phyloP scores from a whole-genome alignment of 2,797 vertebrate species.

The Pseudochirops cupreus region DNA sequence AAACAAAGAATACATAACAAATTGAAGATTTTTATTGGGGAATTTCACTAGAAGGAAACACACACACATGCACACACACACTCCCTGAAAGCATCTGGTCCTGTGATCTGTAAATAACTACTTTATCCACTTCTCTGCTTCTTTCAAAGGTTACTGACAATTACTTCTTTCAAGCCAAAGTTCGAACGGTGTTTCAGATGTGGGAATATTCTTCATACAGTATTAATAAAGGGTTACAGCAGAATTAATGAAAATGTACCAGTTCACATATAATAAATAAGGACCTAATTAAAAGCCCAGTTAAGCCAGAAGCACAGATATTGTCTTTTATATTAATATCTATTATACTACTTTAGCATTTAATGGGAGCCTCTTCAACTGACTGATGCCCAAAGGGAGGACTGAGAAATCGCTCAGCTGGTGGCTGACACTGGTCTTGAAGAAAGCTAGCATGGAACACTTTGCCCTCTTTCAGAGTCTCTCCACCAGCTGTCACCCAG shows the following conservation, averaged over 20 bases:
- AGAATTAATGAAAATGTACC: conserved; percentile 83
- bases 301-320: conserved; percentile 83
- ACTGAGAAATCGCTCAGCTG: conserved; percentile 90
- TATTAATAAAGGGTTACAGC: conserved; percentile 81
- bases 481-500: conserved; percentile 97
- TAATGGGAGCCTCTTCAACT: conserved; percentile 87
- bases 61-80: not conserved
- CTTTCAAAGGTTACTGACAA: conserved; percentile 80
- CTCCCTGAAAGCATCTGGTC: conserved; percentile 69
- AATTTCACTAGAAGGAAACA: conserved; percentile 77
- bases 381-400: conserved; percentile 87
- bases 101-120: conserved; percentile 75
- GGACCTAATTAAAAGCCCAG: conserved; percentile 84
- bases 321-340: conserved; percentile 86
- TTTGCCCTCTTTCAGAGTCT: conserved; percentile 93
- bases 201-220: conserved; percentile 75
- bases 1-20: conserved; percentile 79
- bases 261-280: conserved; percentile 83
- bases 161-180: conserved; percentile 75
- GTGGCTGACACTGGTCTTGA: conserved; percentile 89
- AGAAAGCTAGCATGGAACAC: conserved; percentile 88
- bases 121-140: conserved; percentile 61
- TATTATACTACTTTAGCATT: conserved; percentile 87
- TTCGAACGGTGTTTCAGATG: conserved; percentile 78
- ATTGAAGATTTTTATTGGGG: conserved; percentile 74